Evolutionary conservation across 2,888 invertebrate species (phyloP), one percentile per base, ranked within the genome.

Genomic region (Byasa hedistus): DNA sequence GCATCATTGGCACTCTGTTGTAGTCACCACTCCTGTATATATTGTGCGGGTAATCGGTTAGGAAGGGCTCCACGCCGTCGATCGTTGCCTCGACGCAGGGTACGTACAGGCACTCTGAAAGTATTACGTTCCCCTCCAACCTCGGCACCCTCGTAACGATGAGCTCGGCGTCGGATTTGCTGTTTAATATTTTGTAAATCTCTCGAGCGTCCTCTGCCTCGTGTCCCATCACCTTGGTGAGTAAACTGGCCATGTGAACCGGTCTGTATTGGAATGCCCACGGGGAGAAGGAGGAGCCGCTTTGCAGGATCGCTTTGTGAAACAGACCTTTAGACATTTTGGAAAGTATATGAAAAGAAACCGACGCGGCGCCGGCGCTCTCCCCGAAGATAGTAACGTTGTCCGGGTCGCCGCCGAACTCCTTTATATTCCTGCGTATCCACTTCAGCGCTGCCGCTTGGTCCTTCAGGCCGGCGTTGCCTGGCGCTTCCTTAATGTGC

Each of bases 381-480:
- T 89, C 89, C 0, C 90, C 90, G 67, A 89, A 86, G 57, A 89
- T 69, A 0, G 87, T 88, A 0, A 89, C 83, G 36, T 81, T 86
- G 17, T 84, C 79, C 15, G 83, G 80, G 68, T 89, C 84, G 5
- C 89, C 89, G 3, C 88, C 89, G 66, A 89, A 86, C 2, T 74
- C 77, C 32, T 63, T 71, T 2, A 88, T 86, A 70, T 89, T 89
- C 36, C 69, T 78, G 66, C 79, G 76, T 5, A 89, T 76, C 89
- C 89, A 89, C 69, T 73, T 82, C 24, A 89, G 68, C 7, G 87
- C 87, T 27, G 86, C 85, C 0, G 85, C 84, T 68, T 87, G 86
- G 61, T 89, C 89, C 70, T 89, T 89, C 76, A 87, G 74, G 0
- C 78, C 89, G 15, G 84, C 86, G 44, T 89, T 89, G 0, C 89